Base-by-base conservation (phyloP, 2,113 vertebrate genomes). In the Entomyzon cyanotis region DNA sequence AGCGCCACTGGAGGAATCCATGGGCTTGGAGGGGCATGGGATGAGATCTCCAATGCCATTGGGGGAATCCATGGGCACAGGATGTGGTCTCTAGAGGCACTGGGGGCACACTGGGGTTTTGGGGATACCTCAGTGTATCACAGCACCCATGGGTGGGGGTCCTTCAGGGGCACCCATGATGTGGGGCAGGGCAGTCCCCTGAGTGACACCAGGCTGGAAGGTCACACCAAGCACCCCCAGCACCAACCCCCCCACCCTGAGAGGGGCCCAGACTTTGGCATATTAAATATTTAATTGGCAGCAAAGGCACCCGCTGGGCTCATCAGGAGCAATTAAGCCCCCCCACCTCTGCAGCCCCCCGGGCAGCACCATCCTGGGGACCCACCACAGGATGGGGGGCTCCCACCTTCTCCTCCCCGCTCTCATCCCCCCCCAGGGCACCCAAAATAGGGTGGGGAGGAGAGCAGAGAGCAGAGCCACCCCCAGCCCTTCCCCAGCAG, bases 251-350 rank as follows among this genome's bases (percentile, higher is more conserved):
- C 23, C 37, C 33, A 31, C 8, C 59, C 49, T 3, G 0, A 62
- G 7, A 79, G 56, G 37, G 62, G n/a, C 39, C 25, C 31, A 81
- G 55, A 35, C 55, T 5, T 41, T 33, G 65, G 78, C 89, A 42
- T 69, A 92, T 87, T 87, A 81, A 95, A 89, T 87, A 90, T 96
- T 96, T 96, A 96, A 95, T 96, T 90, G 82, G 82, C 24, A 18
- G 82, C 77, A 93, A 79, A 50, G 53, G 84, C 85, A 80, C 68
- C 81, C 33, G 7, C 53, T 21, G 41, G 74, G 60, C 58, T 49
- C 82, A 19, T 68, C 39, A 60, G 59, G 41, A 58, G 58, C 59
- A 77, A 95, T 93, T 94, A 93, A 73, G 67, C 55, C 27, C 27
- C n/a, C 24, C 15, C 22, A 37, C 27, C 41, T 21, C 67, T 5